Evolutionary conservation across 2,888 invertebrate genomes (phyloP).

Genomic region (Tholera decimalis): DNA sequence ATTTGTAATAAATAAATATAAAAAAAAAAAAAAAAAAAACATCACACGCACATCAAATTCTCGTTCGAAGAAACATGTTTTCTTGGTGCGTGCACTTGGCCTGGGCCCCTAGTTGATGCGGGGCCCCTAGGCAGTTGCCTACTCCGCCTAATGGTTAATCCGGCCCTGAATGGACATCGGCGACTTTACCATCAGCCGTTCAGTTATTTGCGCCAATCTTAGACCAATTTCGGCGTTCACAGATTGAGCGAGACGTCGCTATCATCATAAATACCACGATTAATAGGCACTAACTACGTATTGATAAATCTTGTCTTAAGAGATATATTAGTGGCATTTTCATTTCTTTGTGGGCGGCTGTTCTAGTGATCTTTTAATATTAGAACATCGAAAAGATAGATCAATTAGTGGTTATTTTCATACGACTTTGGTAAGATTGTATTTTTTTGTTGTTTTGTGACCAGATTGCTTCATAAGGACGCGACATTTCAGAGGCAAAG

Average conservation of each 20-base stretch:
- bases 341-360: background rate
- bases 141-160: too few relatives aligned
- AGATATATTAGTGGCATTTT: conserved; percentile 28
- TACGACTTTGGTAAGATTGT: background rate
- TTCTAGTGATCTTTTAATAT: background rate
- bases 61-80: too few relatives aligned
- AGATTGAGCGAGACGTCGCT: conserved; percentile 15
- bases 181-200: conserved; percentile 11
- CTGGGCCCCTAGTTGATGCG: too few relatives aligned
- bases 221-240: background rate
- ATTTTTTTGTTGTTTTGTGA: background rate
- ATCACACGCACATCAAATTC: too few relatives aligned
- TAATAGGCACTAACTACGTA: conserved; percentile 28
- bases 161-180: conserved; percentile 23
- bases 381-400: background rate
- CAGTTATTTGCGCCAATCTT: conserved; percentile 22
- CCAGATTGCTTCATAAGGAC: background rate
- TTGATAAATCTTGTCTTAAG: conserved; percentile 21
- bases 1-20: too few relatives aligned
- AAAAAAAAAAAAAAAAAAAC: too few relatives aligned
- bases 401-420: background rate
- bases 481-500: background rate
- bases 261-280: conserved; percentile 19
- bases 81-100: too few relatives aligned
- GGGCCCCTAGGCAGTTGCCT: too few relatives aligned